phyloP scores from a whole-genome alignment of 2,113 vertebrate species.

The Chlorodrepanis virens region DNA sequence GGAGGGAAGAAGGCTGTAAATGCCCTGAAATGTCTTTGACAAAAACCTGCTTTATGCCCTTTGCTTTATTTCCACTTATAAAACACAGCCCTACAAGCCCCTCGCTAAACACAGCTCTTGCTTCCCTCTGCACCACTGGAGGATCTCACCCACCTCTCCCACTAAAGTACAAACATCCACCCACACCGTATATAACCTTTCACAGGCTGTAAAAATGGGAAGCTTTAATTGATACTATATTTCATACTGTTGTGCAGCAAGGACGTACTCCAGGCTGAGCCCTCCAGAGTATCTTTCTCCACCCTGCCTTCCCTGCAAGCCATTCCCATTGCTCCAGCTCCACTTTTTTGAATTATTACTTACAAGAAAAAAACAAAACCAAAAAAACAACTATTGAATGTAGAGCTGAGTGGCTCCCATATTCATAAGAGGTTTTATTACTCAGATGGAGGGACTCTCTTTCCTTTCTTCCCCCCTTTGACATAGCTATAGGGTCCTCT shows the following conservation, averaged over 20 bases:
- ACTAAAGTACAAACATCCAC: slow-evolving; percentile 10
- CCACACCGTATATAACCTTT: slow-evolving; percentile 29
- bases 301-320: neutral
- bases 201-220: slow-evolving; percentile 26
- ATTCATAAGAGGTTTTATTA: neutral
- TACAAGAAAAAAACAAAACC: neutral
- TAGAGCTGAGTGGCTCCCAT: neutral
- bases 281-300: slow-evolving; percentile 17
- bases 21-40: neutral
- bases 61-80: slow-evolving; percentile 2
- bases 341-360: slow-evolving; percentile 11
- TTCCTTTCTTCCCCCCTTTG: neutral
- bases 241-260: slow-evolving; percentile 58
- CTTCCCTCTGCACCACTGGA: neutral
- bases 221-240: slow-evolving; percentile 69
- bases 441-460: neutral
- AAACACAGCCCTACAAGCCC: neutral
- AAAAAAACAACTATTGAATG: neutral
- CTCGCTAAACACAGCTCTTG: neutral
- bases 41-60: slow-evolving; percentile 11
- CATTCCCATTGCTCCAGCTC: neutral
- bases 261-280: slow-evolving; percentile 11
- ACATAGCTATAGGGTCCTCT: neutral
- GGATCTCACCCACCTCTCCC: slow-evolving; percentile 12
- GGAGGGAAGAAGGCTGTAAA: neutral